Percentiles rank a stretch among this genome's conserved stretches.
These are phyloP conservation scores for Sardina pilchardus DNA, from an alignment of 2,113 vertebrate species.

Conservation along the genomic window DNA sequence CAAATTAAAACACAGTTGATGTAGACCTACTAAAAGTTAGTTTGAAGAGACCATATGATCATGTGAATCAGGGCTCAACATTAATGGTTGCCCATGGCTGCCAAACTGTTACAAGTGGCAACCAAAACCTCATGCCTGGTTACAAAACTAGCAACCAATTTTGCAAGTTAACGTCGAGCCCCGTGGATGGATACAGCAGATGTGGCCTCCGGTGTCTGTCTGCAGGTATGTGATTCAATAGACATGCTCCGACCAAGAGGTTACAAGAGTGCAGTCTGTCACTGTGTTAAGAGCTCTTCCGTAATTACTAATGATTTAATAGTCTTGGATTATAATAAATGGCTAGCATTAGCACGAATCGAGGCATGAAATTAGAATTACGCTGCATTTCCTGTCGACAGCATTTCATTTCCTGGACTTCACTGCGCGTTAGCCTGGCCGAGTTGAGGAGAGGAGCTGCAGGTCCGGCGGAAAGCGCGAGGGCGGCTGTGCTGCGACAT, in stretches of 20 bases:
- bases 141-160: too few species aligned
- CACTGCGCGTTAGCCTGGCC: background rate
- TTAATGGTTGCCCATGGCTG: too few species aligned
- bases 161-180: too few species aligned
- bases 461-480: background rate
- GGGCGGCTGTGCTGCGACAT: background rate
- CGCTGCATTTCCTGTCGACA: slow-evolving; percentile 27
- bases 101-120: too few species aligned
- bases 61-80: background rate
- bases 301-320: slow-evolving; percentile 33
- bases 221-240: slow-evolving; percentile 1
- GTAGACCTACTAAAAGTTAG: background rate
- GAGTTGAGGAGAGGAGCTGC: background rate
- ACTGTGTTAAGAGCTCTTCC: background rate
- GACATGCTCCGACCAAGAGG: background rate
- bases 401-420: slow-evolving; percentile 23
- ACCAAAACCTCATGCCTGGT: too few species aligned
- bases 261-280: background rate
- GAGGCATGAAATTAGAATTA: slow-evolving; percentile 34
- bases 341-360: slow-evolving; percentile 18
- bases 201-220: background rate
- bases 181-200: background rate
- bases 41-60: background rate
- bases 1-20: background rate
- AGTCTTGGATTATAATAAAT: slow-evolving; percentile 26